Percentiles rank a stretch among this genome's conserved stretches.
Evolutionary conservation across 2,888 invertebrate genomes (phyloP).

Genomic region (Parthenolecanium corni): DNA sequence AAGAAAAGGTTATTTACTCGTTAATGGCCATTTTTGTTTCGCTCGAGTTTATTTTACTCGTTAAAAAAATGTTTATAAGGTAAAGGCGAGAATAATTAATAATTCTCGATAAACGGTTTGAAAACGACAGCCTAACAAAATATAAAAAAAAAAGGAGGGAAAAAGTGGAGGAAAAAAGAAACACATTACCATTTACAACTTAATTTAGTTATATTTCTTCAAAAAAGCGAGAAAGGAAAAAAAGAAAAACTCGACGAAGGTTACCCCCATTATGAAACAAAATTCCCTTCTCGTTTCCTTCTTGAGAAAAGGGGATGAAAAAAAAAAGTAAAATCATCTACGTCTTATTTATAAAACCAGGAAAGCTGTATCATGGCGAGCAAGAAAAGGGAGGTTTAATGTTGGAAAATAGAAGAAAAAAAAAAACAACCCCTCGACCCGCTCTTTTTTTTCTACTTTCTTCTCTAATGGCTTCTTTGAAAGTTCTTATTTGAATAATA

Average conservation of each 20-base stretch:
- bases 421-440: slow-evolving; percentile 15
- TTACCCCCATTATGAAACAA: slow-evolving; percentile 16
- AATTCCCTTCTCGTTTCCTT: slow-evolving; percentile 1
- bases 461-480: slow-evolving; percentile 28
- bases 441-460: slow-evolving; percentile 4
- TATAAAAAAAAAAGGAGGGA: slow-evolving; percentile 2
- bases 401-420: not conserved
- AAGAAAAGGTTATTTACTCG: not conserved
- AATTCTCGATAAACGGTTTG: slow-evolving; percentile 22
- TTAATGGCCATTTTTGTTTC: slow-evolving; percentile 16
- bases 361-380: slow-evolving; percentile 37
- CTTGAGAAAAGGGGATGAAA: not conserved
- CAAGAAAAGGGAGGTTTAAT: slow-evolving; percentile 1
- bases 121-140: slow-evolving; percentile 18
- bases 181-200: slow-evolving; percentile 27
- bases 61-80: slow-evolving; percentile 3
- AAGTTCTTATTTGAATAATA: slow-evolving; percentile 29
- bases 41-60: slow-evolving; percentile 21
- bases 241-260: slow-evolving; percentile 5
- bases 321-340: slow-evolving; percentile 24
- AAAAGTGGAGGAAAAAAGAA: slow-evolving; percentile 19
- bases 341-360: slow-evolving; percentile 36
- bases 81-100: slow-evolving; percentile 23
- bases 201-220: slow-evolving; percentile 24
- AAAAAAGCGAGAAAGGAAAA: not conserved